Evolutionary conservation across 2,113 vertebrate genomes (phyloP).

Genomic region (Poeciliopsis turrubarensis): DNA sequence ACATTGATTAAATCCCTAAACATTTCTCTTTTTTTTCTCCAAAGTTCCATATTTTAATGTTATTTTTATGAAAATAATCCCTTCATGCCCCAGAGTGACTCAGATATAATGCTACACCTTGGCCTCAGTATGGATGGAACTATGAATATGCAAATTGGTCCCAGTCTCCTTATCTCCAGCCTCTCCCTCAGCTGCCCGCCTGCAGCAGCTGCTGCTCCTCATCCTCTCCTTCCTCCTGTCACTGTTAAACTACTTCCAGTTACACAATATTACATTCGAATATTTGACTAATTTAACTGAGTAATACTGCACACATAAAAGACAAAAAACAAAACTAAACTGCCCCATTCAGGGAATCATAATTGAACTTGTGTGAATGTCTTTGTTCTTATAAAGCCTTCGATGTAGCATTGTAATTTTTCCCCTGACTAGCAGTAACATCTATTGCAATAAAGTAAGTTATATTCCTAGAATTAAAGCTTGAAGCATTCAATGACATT

Average conservation of each 20-base stretch:
- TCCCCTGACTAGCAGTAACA: too few species aligned
- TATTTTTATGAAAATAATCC: slow-evolving; percentile 3
- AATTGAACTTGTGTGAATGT: too few species aligned
- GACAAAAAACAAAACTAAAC: too few species aligned
- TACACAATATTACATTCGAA: not conserved
- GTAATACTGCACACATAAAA: too few species aligned
- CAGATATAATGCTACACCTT: slow-evolving; percentile 5
- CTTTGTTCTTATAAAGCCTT: too few species aligned
- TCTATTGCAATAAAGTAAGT: too few species aligned
- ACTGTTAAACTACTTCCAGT: not conserved
- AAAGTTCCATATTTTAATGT: not conserved
- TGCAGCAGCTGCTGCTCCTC: slow-evolving; percentile 2
- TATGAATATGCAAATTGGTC: slow-evolving; percentile 20
- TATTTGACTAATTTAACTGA: not conserved
- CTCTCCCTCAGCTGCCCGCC: not conserved
- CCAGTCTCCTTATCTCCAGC: slow-evolving; percentile 4
- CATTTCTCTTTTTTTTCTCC: not conserved
- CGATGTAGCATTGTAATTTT: too few species aligned
- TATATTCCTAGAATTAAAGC: too few species aligned
- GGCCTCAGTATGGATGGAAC: not conserved
- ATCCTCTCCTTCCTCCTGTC: not conserved
- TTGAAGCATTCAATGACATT: too few species aligned
- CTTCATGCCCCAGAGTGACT: slow-evolving; percentile 9
- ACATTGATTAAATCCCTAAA: not conserved
- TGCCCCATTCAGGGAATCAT: too few species aligned